Conservation (phyloP, 2,888 invertebrate genomes). For the Octonoba sinensis region DNA sequence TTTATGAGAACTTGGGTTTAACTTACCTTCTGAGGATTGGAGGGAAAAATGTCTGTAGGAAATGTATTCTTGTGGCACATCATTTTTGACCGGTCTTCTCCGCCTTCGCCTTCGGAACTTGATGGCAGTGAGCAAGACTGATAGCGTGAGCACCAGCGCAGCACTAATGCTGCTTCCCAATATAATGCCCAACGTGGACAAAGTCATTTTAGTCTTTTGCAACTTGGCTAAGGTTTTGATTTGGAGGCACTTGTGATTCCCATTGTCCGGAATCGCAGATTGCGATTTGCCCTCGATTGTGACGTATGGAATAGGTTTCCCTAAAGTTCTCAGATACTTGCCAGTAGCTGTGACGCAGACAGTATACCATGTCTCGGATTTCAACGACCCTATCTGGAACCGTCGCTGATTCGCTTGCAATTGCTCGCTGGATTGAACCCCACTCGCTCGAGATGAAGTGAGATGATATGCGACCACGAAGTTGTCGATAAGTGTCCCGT, state of each 20-base stretch:
- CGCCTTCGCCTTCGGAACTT: constrained; percentile 63
- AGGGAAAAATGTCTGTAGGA: constrained; percentile 69
- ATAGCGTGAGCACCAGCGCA: constrained; percentile 85
- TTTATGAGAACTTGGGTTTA: constrained; percentile 50
- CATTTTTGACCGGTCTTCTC: constrained; percentile 64
- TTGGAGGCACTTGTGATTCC: constrained; percentile 67
- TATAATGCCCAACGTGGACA: constrained; percentile 83
- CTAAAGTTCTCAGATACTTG: constrained; percentile 75
- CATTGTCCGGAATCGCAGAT: constrained; percentile 57
- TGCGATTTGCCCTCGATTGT: constrained; percentile 64
- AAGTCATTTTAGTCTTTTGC: constrained; percentile 66
- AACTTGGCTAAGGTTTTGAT: constrained; percentile 65
- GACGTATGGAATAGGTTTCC: constrained; percentile 67
- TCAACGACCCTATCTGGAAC: constrained; percentile 81
- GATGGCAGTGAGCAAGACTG: constrained; percentile 74
- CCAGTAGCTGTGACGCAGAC: constrained; percentile 89
- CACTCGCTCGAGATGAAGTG: constrained; percentile 60
- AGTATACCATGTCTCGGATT: constrained; percentile 84
- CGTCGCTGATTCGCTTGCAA: constrained; percentile 74
- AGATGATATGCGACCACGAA: constrained; percentile 86
- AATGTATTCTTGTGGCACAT: constrained; percentile 68
- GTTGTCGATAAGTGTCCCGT: constrained; percentile 83
- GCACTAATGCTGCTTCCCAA: constrained; percentile 89
- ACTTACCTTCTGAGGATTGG: constrained; percentile 66
- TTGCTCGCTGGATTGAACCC: constrained; percentile 54